Evolutionary conservation across 2,888 invertebrate species (phyloP).

Genomic region (Caenorhabditis drosophilae): DNA sequence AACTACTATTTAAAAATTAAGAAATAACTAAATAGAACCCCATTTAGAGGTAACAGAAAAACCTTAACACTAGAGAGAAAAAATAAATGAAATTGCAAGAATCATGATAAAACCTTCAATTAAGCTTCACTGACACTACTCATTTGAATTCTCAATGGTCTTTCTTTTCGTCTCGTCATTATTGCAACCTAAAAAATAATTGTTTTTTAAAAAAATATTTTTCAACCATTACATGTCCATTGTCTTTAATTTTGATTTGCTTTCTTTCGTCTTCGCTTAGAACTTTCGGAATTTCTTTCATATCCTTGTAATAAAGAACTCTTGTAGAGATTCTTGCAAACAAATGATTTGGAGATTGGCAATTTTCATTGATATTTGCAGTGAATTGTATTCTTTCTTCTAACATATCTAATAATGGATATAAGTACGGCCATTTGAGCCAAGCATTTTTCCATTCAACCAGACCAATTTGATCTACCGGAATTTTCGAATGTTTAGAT

Average conservation of each 20-base stretch:
- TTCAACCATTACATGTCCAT: constrained; percentile 16
- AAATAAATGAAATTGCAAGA: too few relatives aligned
- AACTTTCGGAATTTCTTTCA: constrained; percentile 41
- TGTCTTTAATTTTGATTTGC: constrained; percentile 51
- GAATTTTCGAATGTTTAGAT: constrained; percentile 29
- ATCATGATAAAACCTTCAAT: too few relatives aligned
- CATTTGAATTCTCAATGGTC: constrained; percentile 63
- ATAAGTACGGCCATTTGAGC: constrained; percentile 51
- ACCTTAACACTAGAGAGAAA: too few relatives aligned
- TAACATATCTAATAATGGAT: constrained; percentile 42
- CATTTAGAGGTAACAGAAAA: too few relatives aligned
- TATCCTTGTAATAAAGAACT: constrained; percentile 52
- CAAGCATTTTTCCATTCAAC: constrained; percentile 40
- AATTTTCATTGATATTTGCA: neutral
- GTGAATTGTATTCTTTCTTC: constrained; percentile 13
- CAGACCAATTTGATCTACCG: constrained; percentile 40
- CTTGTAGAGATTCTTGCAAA: constrained; percentile 22
- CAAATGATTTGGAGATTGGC: neutral
- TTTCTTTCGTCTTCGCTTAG: constrained; percentile 59
- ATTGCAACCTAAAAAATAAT: constrained; percentile 11
- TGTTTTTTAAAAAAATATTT: neutral
- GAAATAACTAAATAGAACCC: too few relatives aligned
- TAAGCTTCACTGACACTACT: constrained; percentile 53
- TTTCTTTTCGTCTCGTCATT: constrained; percentile 43
- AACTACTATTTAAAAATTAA: too few relatives aligned